Percentiles rank a stretch among this genome's conserved stretches.
Evolutionary conservation across 92 coral and sea anemone species (phyloP).

Genomic region (Actinernus sp.): DNA sequence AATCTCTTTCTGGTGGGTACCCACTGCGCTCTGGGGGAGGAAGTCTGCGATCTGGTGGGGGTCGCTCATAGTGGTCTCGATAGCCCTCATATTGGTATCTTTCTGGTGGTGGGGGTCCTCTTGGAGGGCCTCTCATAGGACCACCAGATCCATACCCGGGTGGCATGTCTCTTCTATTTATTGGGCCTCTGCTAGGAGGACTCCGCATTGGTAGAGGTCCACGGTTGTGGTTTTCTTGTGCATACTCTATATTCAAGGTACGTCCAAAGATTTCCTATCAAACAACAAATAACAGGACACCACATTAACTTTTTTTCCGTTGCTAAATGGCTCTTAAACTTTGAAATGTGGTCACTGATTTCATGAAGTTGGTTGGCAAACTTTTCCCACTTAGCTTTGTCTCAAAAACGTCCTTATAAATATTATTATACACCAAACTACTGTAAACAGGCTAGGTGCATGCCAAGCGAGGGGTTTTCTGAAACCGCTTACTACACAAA

Average conservation of each 20-base stretch:
- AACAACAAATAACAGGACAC: not conserved
- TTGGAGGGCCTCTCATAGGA: conserved; percentile 78
- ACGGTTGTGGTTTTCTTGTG: conserved; percentile 67
- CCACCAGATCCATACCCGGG: conserved; percentile 61
- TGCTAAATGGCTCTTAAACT: too few relatives aligned
- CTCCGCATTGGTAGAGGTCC: conserved; percentile 72
- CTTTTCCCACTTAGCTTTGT: too few relatives aligned
- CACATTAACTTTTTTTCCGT: not conserved
- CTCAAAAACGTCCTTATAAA: too few relatives aligned
- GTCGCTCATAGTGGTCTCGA: conserved; percentile 78
- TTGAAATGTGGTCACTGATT: too few relatives aligned
- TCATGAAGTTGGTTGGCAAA: too few relatives aligned
- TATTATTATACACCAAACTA: too few relatives aligned
- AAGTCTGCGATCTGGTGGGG: conserved; percentile 73
- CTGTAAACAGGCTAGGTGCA: too few relatives aligned
- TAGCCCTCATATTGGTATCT: conserved; percentile 27
- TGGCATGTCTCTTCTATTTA: conserved; percentile 36
- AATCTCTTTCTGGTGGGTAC: conserved; percentile 63
- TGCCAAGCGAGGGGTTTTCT: too few relatives aligned
- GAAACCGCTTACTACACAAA: too few relatives aligned
- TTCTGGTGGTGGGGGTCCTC: conserved; percentile 62
- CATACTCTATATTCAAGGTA: conserved; percentile 78
- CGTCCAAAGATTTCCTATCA: conserved; percentile 74
- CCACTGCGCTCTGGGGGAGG: conserved; percentile 61
- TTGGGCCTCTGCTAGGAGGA: conserved; percentile 66